Percentiles rank a stretch among this genome's conserved stretches.
Evolutionary conservation across 2,888 invertebrate genomes (phyloP).

Genomic region (Ariolimax columbianus): DNA sequence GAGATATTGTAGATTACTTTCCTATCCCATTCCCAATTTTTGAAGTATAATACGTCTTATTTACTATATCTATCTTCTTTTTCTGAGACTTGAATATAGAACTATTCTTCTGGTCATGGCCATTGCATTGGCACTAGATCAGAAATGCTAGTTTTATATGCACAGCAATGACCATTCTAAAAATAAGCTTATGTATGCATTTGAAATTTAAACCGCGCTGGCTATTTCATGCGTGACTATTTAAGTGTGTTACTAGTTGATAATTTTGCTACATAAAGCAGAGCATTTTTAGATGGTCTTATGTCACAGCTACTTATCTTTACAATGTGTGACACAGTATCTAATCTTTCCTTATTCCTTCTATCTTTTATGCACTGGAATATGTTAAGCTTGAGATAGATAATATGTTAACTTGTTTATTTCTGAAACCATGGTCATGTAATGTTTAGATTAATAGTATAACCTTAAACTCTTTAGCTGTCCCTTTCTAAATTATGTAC

Average conservation of each 20-base stretch:
- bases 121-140: constrained; percentile 32
- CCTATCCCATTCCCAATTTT: not conserved
- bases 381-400: not conserved
- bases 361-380: not conserved
- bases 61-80: not conserved
- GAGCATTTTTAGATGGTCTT: constrained; percentile 41
- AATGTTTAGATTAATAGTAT: not conserved
- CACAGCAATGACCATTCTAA: constrained; percentile 34
- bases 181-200: constrained; percentile 16
- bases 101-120: constrained; percentile 33
- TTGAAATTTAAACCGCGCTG: not conserved
- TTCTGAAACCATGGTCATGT: not conserved
- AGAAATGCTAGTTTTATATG: constrained; percentile 33
- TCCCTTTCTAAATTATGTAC: not conserved
- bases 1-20: not conserved
- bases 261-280: not conserved
- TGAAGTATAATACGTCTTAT: not conserved
- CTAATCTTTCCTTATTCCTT: not conserved
- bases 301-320: not conserved
- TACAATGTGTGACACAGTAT: not conserved
- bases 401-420: not conserved
- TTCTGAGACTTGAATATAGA: constrained; percentile 6
- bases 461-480: not conserved
- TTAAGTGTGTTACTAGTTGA: constrained; percentile 6
- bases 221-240: not conserved